Evolutionary conservation across 2,113 vertebrate genomes (phyloP).

Genomic region (Pseudolaguvia tuberculata): DNA sequence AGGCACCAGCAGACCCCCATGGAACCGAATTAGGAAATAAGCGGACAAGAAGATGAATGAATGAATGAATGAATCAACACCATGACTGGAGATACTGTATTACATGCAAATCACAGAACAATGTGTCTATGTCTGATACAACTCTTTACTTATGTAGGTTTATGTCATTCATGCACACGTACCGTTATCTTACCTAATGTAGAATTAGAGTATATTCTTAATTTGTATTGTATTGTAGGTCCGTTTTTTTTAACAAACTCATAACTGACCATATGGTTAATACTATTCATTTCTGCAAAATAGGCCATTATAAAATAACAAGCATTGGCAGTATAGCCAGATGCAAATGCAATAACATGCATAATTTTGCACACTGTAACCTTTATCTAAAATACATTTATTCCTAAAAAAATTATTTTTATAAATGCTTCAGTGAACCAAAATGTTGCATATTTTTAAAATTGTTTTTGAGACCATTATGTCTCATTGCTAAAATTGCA

Average conservation of each 20-base stretch:
- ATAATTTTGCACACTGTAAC: constrained; percentile 16
- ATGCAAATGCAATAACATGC: constrained; percentile 20
- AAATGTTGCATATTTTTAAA: no score
- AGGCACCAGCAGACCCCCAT: no score
- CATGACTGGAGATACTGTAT: no score
- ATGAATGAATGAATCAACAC: no score
- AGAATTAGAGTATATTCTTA: constrained; percentile 12
- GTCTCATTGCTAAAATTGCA: background rate
- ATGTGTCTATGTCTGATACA: no score
- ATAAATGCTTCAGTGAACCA: constrained; percentile 9
- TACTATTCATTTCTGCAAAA: background rate
- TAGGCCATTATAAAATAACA: constrained; percentile 12
- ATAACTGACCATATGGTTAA: background rate
- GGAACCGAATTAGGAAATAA: no score
- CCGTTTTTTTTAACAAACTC: background rate
- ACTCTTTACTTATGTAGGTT: background rate
- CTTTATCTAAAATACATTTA: constrained; percentile 21
- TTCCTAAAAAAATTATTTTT: background rate
- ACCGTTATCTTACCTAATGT: background rate
- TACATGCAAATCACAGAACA: no score
- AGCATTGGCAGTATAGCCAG: background rate
- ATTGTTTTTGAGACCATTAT: constrained; percentile 1
- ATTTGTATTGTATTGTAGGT: background rate
- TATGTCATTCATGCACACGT: background rate
- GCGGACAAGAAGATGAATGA: no score